phyloP scores from a whole-genome alignment of 2,113 vertebrate genomes.

The Malurus melanocephalus region DNA sequence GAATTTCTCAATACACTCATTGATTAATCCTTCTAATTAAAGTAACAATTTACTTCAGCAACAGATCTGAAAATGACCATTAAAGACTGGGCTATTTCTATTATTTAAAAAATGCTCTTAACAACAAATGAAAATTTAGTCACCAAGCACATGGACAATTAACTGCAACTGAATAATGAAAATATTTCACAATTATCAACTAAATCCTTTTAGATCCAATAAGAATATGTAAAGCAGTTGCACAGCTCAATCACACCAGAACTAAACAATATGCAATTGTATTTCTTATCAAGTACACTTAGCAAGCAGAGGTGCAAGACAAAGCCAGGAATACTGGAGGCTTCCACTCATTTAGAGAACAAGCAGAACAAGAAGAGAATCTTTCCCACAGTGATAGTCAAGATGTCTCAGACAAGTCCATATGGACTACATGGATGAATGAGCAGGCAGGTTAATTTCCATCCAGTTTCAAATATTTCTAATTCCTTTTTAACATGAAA shows the following conservation, averaged over 20 bases:
- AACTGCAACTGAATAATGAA: conserved; percentile 14
- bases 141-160: conserved; percentile 6
- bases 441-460: neutral
- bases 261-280: neutral
- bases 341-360: neutral
- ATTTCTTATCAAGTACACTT: neutral
- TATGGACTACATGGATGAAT: neutral
- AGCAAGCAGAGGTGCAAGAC: neutral
- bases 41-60: neutral
- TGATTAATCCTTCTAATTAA: neutral
- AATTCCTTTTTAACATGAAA: neutral
- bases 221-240: neutral
- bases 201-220: neutral
- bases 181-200: neutral
- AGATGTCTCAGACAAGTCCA: neutral
- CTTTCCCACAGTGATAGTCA: neutral
- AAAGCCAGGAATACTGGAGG: neutral
- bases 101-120: neutral
- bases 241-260: neutral
- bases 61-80: neutral
- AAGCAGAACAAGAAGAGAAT: neutral
- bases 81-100: neutral
- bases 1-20: neutral
- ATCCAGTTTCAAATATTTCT: neutral
- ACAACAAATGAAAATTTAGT: neutral